Conservation (phyloP, 1,140 invertebrate genomes). For the Tetraneura akinire region DNA sequence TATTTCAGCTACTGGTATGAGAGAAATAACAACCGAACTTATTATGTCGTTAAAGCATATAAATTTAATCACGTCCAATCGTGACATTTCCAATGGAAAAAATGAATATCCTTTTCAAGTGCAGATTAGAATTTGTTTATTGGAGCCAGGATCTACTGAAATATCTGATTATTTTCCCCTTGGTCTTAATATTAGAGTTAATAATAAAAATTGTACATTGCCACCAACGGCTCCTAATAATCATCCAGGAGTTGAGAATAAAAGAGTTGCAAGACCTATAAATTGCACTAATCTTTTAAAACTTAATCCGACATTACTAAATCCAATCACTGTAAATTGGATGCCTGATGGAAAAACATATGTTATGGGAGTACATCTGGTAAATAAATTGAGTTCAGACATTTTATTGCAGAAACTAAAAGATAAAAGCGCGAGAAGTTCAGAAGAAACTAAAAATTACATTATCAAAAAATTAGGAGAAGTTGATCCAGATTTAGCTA, state of each 20-base stretch:
- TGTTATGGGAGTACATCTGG: too few relatives aligned
- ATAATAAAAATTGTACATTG: slow-evolving; percentile 7
- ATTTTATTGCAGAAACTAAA: too few relatives aligned
- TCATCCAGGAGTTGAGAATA: slow-evolving; percentile 94
- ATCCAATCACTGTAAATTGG: too few relatives aligned
- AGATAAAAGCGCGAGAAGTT: too few relatives aligned
- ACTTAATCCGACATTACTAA: slow-evolving; percentile 82
- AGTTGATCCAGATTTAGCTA: slow-evolving; percentile 52
- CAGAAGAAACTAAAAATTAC: too few relatives aligned
- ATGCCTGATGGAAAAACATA: too few relatives aligned
- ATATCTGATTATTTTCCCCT: slow-evolving; percentile 45
- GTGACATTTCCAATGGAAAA: slow-evolving; percentile 25
- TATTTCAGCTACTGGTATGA: slow-evolving; percentile 21
- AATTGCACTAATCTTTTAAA: slow-evolving; percentile 92
- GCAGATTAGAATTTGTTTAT: slow-evolving; percentile 20
- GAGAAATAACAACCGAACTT: not conserved
- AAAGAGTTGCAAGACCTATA: slow-evolving; percentile 92
- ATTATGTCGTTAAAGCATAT: not conserved
- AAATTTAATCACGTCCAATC: not conserved
- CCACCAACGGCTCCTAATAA: slow-evolving; percentile 73
- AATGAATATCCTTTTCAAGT: slow-evolving; percentile 32
- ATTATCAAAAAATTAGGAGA: slow-evolving; percentile 29
- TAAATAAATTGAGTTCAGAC: too few relatives aligned
- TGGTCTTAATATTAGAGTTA: too few relatives aligned
- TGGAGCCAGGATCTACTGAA: not conserved